phyloP scores from a whole-genome alignment of 2,113 vertebrate genomes.

The Eudyptes chrysolophus region DNA sequence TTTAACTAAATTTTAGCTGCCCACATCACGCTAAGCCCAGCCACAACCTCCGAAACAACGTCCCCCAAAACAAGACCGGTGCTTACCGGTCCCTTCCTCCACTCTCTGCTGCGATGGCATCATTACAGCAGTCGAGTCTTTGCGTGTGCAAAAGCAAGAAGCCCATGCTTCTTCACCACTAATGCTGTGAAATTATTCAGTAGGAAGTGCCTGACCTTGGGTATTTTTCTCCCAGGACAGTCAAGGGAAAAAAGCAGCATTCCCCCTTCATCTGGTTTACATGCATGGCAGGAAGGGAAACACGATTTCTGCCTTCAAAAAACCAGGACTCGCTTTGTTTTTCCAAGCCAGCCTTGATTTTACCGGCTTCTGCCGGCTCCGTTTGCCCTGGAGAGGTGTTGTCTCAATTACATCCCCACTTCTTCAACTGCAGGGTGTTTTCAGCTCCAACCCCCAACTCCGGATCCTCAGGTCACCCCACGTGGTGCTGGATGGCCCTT shows the following conservation, averaged over 20 bases:
- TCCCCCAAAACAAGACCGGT: background rate
- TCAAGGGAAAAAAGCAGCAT: background rate
- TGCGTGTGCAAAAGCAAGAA: background rate
- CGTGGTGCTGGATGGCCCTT: background rate
- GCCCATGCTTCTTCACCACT: background rate
- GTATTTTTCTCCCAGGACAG: background rate
- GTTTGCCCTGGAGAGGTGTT: fast-evolving
- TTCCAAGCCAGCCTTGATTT: background rate
- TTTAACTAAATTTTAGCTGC: background rate
- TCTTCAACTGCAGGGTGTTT: background rate
- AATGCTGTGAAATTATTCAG: too few relatives aligned
- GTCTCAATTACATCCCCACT: too few relatives aligned
- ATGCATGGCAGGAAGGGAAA: background rate
- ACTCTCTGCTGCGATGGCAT: background rate
- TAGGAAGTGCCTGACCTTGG: background rate
- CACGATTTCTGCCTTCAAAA: background rate
- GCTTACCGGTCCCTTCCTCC: background rate
- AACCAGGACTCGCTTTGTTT: background rate
- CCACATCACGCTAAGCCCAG: background rate
- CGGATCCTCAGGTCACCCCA: background rate
- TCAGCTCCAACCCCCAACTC: background rate
- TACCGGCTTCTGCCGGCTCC: background rate
- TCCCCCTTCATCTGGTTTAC: background rate
- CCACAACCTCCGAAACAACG: fast-evolving
- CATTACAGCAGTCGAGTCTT: fast-evolving